These are phyloP conservation scores for Parauchenoglanis punctatus DNA, from an alignment of 2,797 vertebrate genomes.

Conservation along the genomic window DNA sequence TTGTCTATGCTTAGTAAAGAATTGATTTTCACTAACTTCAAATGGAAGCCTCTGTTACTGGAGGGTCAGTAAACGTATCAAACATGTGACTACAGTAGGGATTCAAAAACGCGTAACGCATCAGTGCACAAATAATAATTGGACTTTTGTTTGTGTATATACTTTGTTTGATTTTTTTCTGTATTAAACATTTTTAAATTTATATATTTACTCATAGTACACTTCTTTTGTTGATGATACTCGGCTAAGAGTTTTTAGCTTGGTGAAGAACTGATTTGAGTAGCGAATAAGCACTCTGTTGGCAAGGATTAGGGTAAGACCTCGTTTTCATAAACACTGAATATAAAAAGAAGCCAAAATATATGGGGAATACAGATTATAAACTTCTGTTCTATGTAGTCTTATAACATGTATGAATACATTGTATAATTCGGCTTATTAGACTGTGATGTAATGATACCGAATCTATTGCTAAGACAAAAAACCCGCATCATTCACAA, in stretches of 20 bases:
- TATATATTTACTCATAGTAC: neutral
- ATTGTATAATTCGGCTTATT: neutral
- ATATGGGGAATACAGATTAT: neutral
- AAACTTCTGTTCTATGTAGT: neutral
- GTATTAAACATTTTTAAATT: neutral
- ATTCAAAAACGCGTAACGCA: neutral
- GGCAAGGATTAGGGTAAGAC: neutral
- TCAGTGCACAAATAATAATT: neutral
- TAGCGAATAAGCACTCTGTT: neutral
- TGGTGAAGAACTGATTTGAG: neutral
- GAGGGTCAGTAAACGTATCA: neutral
- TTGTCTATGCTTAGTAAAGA: neutral
- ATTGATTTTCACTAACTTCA: neutral
- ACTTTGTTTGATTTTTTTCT: neutral
- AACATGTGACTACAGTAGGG: neutral
- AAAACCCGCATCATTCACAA: neutral
- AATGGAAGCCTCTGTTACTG: neutral
- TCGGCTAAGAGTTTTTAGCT: neutral
- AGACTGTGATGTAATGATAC: neutral
- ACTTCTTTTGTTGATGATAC: neutral
- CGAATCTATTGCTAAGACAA: neutral
- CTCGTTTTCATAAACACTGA: neutral
- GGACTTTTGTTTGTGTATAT: neutral
- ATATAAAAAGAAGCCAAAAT: neutral
- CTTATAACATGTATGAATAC: neutral